These are phyloP conservation scores for Coenonympha glycerion DNA, from an alignment of 2,888 invertebrate species.

Conservation along the genomic window DNA sequence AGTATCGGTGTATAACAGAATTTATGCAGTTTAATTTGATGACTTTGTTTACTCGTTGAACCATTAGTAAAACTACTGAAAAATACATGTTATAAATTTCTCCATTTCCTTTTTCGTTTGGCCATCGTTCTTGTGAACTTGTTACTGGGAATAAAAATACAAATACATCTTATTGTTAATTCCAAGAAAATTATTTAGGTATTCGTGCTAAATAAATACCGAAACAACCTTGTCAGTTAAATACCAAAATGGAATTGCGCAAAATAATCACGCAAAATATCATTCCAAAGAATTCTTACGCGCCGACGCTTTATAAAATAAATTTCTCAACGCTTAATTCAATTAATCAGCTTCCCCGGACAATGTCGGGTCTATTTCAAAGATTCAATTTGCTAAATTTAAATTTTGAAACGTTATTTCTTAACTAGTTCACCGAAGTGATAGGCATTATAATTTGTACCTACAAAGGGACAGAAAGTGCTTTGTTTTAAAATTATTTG, in stretches of 20 bases:
- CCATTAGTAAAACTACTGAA: no score
- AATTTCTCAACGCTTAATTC: conserved; percentile 15
- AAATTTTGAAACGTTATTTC: conserved; percentile 5
- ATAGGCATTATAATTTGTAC: neutral
- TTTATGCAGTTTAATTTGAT: no score
- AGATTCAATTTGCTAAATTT: conserved; percentile 18
- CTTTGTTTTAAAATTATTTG: neutral
- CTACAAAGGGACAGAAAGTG: neutral
- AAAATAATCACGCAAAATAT: conserved; percentile 6
- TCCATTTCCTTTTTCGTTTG: no score
- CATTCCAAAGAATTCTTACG: neutral
- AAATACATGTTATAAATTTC: no score
- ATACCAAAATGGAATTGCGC: neutral
- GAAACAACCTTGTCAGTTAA: neutral
- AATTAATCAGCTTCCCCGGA: conserved; percentile 12
- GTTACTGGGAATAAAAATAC: no score
- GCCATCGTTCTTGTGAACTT: no score
- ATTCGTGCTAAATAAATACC: neutral
- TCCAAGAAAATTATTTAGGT: no score
- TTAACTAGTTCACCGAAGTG: conserved; percentile 2
- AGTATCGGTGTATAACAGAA: no score
- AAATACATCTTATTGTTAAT: no score
- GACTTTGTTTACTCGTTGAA: no score
- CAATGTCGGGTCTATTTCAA: conserved; percentile 9
- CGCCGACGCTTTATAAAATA: conserved; percentile 11